Base-by-base conservation (phyloP, 2,797 vertebrate genomes). In the Ibycter americanus region DNA sequence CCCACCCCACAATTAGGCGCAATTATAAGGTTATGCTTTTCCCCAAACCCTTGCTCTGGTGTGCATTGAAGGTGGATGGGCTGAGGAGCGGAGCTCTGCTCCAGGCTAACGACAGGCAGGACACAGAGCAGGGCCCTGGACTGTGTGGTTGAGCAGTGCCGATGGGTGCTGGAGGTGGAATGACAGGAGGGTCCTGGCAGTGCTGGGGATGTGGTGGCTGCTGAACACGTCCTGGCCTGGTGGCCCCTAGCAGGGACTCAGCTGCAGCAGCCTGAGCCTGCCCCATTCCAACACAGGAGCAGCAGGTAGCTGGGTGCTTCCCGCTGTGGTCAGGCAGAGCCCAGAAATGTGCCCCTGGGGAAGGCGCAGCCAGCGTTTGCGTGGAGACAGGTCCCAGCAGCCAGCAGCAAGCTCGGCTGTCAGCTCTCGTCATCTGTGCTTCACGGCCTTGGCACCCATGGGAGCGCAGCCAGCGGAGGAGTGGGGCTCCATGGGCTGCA, bases 61-160 rank as follows among this genome's bases (percentile, higher is more conserved):
- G 58, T 31, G 36, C 49, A 15, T 4, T 55, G 61, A 34, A 49
- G 31, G 47, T 21, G 47, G 71, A 31, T 0, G 0, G 62, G 63
- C 67, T 71, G 56, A 31, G 0, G 1, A 89, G 66, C 8, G 4
- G 16, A 23, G 40, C 46, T 12, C 49, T 79, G 77, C 44, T 44
- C 23, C 1, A 0, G 26, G 46, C 6, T 38, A 46, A 32, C 0
- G 3, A 21, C 31, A 46, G 58, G 12, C 4, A 5, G 55, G 67
- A 70, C 32, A 3, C 2, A 25, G 65, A 70, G 32, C 47, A 23
- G 34, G 32, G 14, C 47, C 32, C 36, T 70, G 44, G 10, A 36
- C 70, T 49, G n/a, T 46, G 62, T 3, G 1, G 36, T 40, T 0
- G 0, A 63, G 54, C 1, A 0, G 31, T 29, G 36, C 36, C 8